These are phyloP conservation scores for Leptoteleia sp. DNA, from an alignment of 1,140 invertebrate species.

Conservation along the genomic window DNA sequence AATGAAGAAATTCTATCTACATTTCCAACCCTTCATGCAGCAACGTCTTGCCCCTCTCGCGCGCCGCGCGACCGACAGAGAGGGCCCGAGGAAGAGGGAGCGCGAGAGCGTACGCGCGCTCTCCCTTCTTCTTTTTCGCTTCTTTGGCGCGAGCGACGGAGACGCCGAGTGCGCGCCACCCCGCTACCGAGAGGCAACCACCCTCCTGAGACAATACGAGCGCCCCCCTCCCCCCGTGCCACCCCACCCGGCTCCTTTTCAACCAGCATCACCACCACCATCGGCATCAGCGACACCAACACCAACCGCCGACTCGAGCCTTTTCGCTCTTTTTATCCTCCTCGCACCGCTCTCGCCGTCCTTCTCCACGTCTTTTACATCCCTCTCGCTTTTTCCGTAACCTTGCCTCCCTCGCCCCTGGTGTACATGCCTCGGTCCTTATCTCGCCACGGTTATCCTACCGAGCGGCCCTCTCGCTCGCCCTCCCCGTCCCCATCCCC, in stretches of 20 bases:
- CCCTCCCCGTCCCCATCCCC: slow-evolving; percentile 48
- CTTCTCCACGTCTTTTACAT: slow-evolving; percentile 42
- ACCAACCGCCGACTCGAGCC: slow-evolving; percentile 58
- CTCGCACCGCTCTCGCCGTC: slow-evolving; percentile 38
- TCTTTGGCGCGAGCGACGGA: slow-evolving; percentile 39
- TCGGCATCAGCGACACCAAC: slow-evolving; percentile 62
- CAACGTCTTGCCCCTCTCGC: slow-evolving; percentile 76
- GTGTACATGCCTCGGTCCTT: slow-evolving; percentile 46
- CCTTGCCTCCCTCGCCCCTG: slow-evolving; percentile 18
- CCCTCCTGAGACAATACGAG: slow-evolving; percentile 79
- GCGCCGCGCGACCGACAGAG: slow-evolving; percentile 24
- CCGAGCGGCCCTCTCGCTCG: slow-evolving; percentile 6
- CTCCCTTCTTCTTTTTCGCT: slow-evolving; percentile 63
- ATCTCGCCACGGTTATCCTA: slow-evolving; percentile 4
- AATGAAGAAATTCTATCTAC: slow-evolving; percentile 83
- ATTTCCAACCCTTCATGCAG: slow-evolving; percentile 81
- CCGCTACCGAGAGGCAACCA: slow-evolving; percentile 72
- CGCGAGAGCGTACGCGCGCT: too few relatives aligned
- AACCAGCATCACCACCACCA: slow-evolving; percentile 70
- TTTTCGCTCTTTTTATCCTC: slow-evolving; percentile 64
- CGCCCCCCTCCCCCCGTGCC: slow-evolving; percentile 65
- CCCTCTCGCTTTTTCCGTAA: slow-evolving; percentile 56
- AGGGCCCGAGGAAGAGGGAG: too few relatives aligned
- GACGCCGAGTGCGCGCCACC: slow-evolving; percentile 42
- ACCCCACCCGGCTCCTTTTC: slow-evolving; percentile 63